Base-by-base conservation (phyloP, 2,113 vertebrate genomes). In the Athene cunicularia region DNA sequence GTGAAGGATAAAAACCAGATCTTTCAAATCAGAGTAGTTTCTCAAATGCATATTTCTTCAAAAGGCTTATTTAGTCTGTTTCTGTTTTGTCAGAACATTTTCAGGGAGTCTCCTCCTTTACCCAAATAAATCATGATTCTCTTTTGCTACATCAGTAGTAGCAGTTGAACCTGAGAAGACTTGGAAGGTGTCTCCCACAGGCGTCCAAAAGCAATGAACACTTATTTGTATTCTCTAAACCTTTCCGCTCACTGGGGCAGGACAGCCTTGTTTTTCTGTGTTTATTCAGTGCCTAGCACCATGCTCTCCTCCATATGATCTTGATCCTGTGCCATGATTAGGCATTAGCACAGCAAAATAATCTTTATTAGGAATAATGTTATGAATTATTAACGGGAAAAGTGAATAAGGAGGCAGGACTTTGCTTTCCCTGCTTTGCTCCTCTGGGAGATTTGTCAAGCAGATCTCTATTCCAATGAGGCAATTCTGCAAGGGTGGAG, bases 41-140 rank as follows among this genome's bases (percentile, higher is more conserved):
- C 91, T 85, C 66, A 89, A 89, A 80, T 16, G 33, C 7, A 0
- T 73, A 23, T 73, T 95, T 90, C 86, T 87, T 75, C 76, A 93
- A 89, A 80, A 89, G 66, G 39, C 53, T 91, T 89, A 80, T 94
- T 96, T 96, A 92, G 91, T 89, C 94, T 94, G 49, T 58, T 95
- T 70, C 93, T 87, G 37, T 85, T 95, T 94, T 66, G 18, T 79
- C 66, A 76, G 53, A 76, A 80, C 0, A 0, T 76, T 97, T 97
- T 92, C 58, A 93, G 56, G 43, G 86, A 94, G 33, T 66, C 58
- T 95, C 14, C 47, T 92, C 26, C 76, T 87, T 88, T 90, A 71
- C 39, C 53, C 1, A 2, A 87, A 56, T 49, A 95, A 89, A 85
- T 91, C 80, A 64, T 60, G 52, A 56, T 91, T 89, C 73, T 89